Base-by-base conservation (phyloP, 2,888 invertebrate genomes). In the Trypoxylon attenuatum region DNA sequence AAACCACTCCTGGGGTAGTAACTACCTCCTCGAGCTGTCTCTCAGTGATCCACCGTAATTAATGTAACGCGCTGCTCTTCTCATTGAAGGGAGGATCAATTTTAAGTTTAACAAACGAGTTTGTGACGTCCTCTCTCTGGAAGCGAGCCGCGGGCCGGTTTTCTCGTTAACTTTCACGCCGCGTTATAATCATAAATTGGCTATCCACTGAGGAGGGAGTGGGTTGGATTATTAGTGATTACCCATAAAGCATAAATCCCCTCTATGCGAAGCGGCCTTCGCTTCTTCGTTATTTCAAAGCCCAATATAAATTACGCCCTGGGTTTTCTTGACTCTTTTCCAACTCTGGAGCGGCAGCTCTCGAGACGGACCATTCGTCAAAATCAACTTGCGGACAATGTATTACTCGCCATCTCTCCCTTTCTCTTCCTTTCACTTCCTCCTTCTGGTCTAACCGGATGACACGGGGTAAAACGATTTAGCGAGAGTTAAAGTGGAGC, bases 71-170 rank as follows among this genome's bases (percentile, higher is more conserved):
- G 51, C 43, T 33, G 19, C 43, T 43, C 33, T 39, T 23, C 49
- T 19, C 62, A 65, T 81, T 63, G 69, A 76, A 74, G 49, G 65
- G 52, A 73, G 72, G 81, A 82, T 82, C 80, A 81, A 82, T 81
- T 82, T 82, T 80, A 81, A 82, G 78, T 82, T 82, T 73, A 80
- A 80, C 80, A 81, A 80, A 82, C 68, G 80, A 80, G 77, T 73
- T 76, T 75, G 72, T 69, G 69, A 71, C 68, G 69, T 73, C 71
- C 65, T 49, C 57, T 47, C 62, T 59, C 42, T 39, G 13, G 56
- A 55, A 51, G 60, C 13, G 33, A 10, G 46, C 38, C 38, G 41
- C 39, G 41, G 25, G 16, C 19, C 61, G 47, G 22, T 54, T 52
- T 47, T 47, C 58, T 73, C 70, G 67, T 67, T 73, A 73, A 73